Base-by-base conservation (phyloP, 2,113 vertebrate genomes). In the Galbula dea region DNA sequence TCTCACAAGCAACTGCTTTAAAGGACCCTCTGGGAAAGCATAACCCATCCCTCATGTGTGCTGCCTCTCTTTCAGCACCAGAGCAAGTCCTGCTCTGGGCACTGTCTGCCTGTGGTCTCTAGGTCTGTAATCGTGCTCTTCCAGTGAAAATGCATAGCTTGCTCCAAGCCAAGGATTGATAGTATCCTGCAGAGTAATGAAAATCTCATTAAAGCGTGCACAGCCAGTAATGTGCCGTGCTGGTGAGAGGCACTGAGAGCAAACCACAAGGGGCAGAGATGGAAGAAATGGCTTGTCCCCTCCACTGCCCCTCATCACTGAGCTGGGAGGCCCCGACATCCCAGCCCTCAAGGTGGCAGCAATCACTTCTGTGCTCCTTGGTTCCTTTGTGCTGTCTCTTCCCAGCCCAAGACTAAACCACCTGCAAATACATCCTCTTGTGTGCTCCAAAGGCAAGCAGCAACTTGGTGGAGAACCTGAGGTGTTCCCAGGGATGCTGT, bases 321-420 rank as follows among this genome's bases (percentile, higher is more conserved):
- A 59, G 61, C 78, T 37, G 17, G 32, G 71, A 48, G 39, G 37
- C 8, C 43, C 58, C 11, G 1, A 19, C 20, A 59, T 10, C n/a
- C 11, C 0, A 0, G 26, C 15, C 18, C 37, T 85, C 0, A 2
- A 37, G 10, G 22, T 1, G 0, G 39, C 57, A 82, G 52, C 12
- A 65, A 22, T 52, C 45, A 27, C 80, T 49, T 39, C 13, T 1
- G 7, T 49, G 32, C 46, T 91, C 7, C 19, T 55, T 15, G 2
- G 22, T 65, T 15, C 21, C 18, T 57, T 58, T 45, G 16, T 86
- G 69, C 46, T 71, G 58, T 37, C 18, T 81, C 16, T 86, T 17
- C 68, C 59, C 55, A 80, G 7, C 13, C 17, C 1, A 5, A 61
- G 37, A 69, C 34, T 32, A 84, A 55, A 74, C 12, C n/a, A 57